These are phyloP conservation scores for Cosmopolites sordidus DNA, from an alignment of 2,888 invertebrate species.

Conservation along the genomic window DNA sequence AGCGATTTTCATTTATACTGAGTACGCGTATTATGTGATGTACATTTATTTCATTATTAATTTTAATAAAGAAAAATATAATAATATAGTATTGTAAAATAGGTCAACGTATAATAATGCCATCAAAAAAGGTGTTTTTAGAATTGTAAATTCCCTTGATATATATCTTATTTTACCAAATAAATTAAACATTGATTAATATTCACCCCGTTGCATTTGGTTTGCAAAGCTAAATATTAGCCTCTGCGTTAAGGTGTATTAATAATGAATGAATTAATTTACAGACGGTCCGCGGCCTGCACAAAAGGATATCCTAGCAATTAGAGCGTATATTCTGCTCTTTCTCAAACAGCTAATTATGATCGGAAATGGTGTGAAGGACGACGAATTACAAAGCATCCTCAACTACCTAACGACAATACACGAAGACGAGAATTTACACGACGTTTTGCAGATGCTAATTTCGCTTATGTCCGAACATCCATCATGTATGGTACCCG, in stretches of 20 bases:
- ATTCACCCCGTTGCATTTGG: background rate
- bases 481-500: constrained; percentile 98
- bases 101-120: too few species aligned
- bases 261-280: constrained; percentile 33
- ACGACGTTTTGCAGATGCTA: constrained; percentile 95
- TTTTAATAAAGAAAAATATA: too few species aligned
- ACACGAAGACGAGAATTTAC: constrained; percentile 98
- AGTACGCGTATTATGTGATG: too few species aligned
- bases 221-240: background rate
- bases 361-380: constrained; percentile 95
- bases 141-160: too few species aligned
- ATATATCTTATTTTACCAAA: background rate
- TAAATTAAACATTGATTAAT: background rate
- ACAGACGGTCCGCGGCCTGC: constrained; percentile 90
- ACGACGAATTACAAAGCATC: constrained; percentile 97
- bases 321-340: constrained; percentile 90
- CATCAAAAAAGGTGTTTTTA: too few species aligned
- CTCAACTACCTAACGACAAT: constrained; percentile 97
- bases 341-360: constrained; percentile 95
- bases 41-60: too few species aligned
- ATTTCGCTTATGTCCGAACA: constrained; percentile 98
- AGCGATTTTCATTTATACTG: too few species aligned
- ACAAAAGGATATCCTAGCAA: constrained; percentile 89
- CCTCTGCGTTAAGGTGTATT: background rate
- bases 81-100: too few species aligned